phyloP scores from a whole-genome alignment of 2,113 vertebrate species.

The Gopherus evgoodei region DNA sequence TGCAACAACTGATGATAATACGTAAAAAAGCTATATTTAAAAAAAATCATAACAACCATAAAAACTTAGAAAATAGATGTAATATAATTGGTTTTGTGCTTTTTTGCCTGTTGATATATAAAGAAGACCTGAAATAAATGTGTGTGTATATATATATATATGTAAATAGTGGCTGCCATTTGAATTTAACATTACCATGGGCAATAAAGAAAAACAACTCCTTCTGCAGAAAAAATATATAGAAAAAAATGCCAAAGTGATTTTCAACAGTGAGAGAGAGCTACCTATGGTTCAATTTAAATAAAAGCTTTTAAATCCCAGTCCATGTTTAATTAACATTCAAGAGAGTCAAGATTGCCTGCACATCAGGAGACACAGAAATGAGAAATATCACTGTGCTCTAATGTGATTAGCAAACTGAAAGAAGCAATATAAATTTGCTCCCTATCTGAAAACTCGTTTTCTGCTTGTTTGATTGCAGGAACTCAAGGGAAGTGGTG shows the following conservation, averaged over 20 bases:
- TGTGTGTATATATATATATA: rapidly evolving
- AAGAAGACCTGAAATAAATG: too few species aligned
- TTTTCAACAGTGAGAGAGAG: not conserved
- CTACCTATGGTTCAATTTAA: not conserved
- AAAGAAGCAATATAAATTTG: not conserved
- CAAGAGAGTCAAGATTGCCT: not conserved
- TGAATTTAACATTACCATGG: not conserved
- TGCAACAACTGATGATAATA: not conserved
- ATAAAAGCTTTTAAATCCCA: not conserved
- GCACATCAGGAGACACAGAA: not conserved
- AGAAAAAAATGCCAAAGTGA: not conserved
- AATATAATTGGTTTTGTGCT: not conserved
- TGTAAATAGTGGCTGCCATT: not conserved
- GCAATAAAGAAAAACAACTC: not conserved
- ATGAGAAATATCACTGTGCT: not conserved
- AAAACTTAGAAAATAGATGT: not conserved
- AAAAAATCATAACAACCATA: not conserved
- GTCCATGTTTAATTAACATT: not conserved
- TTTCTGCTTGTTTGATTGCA: not conserved
- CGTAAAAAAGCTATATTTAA: not conserved
- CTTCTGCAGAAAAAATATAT: not conserved
- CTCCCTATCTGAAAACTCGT: conserved; percentile 1
- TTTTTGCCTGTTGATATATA: too few species aligned
- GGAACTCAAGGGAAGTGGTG: not conserved
- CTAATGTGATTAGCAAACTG: not conserved